Conservation (phyloP, 2,888 invertebrate genomes). For the Dascillus cervinus region DNA sequence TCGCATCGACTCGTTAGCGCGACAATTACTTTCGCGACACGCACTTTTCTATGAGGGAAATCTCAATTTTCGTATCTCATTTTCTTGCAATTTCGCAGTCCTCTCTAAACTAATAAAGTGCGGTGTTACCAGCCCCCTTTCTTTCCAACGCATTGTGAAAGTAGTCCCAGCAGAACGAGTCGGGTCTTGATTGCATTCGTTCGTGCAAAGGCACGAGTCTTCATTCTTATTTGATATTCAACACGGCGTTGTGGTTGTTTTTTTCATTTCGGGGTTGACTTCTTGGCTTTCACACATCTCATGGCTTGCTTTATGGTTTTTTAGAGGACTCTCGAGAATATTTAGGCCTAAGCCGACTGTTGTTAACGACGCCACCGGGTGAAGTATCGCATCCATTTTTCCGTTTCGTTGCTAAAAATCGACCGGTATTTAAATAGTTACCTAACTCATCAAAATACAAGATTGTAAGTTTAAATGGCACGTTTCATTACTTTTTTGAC, state of each 20-base stretch:
- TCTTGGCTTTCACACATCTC: slow-evolving; percentile 22
- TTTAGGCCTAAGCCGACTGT: slow-evolving; percentile 19
- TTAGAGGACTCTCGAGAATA: slow-evolving; percentile 20
- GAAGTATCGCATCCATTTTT: no score
- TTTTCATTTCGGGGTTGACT: slow-evolving; percentile 20
- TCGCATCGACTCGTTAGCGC: no score
- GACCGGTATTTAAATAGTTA: no score
- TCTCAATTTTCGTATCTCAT: slow-evolving; percentile 18
- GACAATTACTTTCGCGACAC: background rate
- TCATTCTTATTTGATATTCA: slow-evolving; percentile 16
- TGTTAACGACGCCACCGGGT: no score
- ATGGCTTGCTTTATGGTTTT: slow-evolving; percentile 22
- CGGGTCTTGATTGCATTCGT: slow-evolving; percentile 15
- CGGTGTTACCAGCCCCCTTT: slow-evolving; percentile 11
- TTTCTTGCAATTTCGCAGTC: slow-evolving; percentile 14
- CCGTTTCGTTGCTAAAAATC: no score
- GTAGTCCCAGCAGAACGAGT: slow-evolving; percentile 13
- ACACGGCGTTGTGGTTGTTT: slow-evolving; percentile 13
- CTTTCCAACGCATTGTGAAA: slow-evolving; percentile 13
- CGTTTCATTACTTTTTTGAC: no score
- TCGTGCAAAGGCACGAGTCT: slow-evolving; percentile 16
- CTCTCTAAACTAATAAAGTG: slow-evolving; percentile 10
- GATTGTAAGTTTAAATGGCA: no score
- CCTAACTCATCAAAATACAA: no score
- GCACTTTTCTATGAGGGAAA: slow-evolving; percentile 12